These are phyloP conservation scores for Camelus dromedarius DNA, from an alignment of 2,113 vertebrate species.

Conservation along the genomic window DNA sequence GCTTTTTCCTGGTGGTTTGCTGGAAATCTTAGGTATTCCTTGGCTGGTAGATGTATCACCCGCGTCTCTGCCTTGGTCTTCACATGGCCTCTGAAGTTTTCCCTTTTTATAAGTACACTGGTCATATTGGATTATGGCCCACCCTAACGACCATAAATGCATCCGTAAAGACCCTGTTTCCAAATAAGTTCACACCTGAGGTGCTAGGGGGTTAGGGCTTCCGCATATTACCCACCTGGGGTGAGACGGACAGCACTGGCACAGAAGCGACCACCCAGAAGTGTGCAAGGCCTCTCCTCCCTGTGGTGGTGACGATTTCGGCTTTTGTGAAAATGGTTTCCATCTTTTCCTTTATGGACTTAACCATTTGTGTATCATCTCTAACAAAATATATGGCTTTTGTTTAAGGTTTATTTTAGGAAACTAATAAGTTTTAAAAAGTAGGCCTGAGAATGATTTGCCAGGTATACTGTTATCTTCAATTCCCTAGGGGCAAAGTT, in stretches of 20 bases:
- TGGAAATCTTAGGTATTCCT: background rate
- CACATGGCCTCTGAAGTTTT: background rate
- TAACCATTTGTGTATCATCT: background rate
- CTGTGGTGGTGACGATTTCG: background rate
- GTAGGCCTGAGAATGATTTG: background rate
- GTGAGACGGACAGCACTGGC: background rate
- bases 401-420: slow-evolving; percentile 39
- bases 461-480: background rate
- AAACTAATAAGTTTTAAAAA: slow-evolving; percentile 39
- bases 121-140: background rate
- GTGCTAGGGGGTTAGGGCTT: background rate
- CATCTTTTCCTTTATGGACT: background rate
- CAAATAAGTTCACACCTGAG: background rate
- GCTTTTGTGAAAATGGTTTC: background rate
- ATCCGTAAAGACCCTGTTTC: background rate
- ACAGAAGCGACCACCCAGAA: background rate
- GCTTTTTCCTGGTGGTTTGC: background rate
- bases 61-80: background rate
- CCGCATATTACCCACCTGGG: background rate
- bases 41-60: background rate
- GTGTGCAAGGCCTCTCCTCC: background rate
- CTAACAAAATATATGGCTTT: slow-evolving; percentile 6
- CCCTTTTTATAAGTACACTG: background rate
- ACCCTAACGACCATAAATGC: background rate
- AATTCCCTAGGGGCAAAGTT: background rate